These are phyloP conservation scores for Drosophila paranaensis DNA, from an alignment of 2,888 invertebrate species.

Conservation along the genomic window DNA sequence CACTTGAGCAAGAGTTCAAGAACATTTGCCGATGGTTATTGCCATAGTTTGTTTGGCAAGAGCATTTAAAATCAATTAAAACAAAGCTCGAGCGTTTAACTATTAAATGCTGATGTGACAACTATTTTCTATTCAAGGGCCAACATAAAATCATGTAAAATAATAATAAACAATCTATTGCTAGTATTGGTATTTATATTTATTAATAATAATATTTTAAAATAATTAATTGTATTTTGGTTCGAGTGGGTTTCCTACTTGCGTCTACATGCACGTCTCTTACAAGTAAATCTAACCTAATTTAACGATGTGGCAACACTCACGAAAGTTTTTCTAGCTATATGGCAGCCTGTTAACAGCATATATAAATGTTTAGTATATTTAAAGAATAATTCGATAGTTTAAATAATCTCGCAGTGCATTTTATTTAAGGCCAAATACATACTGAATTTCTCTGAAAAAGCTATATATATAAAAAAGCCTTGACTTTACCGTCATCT, in stretches of 20 bases:
- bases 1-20: slow-evolving; percentile 61
- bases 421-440: not conserved
- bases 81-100: slow-evolving; percentile 3
- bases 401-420: not conserved
- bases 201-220: too few relatives aligned
- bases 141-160: slow-evolving; percentile 1
- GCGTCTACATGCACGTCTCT: not conserved
- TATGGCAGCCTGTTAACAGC: slow-evolving; percentile 4
- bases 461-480: not conserved
- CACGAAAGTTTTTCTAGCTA: not conserved
- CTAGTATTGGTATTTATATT: too few relatives aligned
- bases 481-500: not conserved
- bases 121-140: slow-evolving; percentile 4
- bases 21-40: slow-evolving; percentile 61
- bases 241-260: slow-evolving; percentile 19
- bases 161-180: not conserved
- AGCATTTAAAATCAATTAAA: slow-evolving; percentile 22
- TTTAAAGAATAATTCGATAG: not conserved
- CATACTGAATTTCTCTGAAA: too few relatives aligned
- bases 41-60: slow-evolving; percentile 55
- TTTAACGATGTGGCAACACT: slow-evolving; percentile 18
- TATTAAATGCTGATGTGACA: slow-evolving; percentile 11
- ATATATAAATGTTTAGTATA: not conserved
- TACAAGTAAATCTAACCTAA: not conserved
- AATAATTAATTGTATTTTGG: not conserved